Conservation (phyloP, 2,113 vertebrate genomes). For the Paradoxurus hermaphroditus region DNA sequence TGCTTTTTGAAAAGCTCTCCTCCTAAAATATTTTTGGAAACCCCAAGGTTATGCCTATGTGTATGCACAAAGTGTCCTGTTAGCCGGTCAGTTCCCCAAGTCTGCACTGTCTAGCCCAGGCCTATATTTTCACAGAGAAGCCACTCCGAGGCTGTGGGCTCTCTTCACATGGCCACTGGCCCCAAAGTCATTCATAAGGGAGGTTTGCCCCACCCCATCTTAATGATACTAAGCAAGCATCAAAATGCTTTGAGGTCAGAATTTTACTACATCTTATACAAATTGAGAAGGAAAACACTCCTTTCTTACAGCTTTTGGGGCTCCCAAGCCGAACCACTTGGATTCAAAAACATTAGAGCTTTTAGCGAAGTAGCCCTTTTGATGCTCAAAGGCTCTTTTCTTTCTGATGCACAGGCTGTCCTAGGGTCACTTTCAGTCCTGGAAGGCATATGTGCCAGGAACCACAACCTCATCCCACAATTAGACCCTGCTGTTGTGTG, state of each 20-base stretch:
- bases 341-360: background rate
- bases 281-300: background rate
- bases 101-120: background rate
- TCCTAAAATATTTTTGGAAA: background rate
- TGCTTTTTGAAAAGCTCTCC: background rate
- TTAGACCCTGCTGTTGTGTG: background rate
- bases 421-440: background rate
- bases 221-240: background rate
- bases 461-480: background rate
- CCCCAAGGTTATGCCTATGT: background rate
- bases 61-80: background rate
- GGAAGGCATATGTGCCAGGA: background rate
- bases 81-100: background rate
- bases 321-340: background rate
- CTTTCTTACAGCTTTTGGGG: background rate
- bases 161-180: background rate
- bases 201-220: background rate
- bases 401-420: background rate
- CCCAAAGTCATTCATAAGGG: background rate
- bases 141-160: background rate
- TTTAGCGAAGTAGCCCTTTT: background rate
- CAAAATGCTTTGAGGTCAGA: background rate
- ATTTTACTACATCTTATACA: background rate
- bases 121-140: background rate
- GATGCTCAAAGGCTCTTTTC: background rate